Conservation (phyloP, 2,888 invertebrate species). For the Periphyllus acericola region DNA sequence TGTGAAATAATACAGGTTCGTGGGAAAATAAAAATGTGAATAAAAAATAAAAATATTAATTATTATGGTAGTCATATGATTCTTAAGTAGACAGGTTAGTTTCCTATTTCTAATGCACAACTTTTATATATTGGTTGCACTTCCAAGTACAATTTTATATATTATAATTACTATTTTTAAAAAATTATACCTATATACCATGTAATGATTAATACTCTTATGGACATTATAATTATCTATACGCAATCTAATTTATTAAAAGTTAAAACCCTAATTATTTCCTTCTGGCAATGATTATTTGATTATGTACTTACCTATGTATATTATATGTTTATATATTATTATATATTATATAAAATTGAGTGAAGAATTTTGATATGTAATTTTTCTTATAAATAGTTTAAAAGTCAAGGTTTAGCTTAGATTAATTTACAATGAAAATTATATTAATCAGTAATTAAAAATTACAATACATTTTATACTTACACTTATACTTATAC, state of each 20-base stretch:
- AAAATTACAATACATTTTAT: too few relatives aligned
- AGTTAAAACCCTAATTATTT: not conserved
- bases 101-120: not conserved
- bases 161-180: not conserved
- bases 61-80: not conserved
- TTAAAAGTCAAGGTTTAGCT: too few relatives aligned
- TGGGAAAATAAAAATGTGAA: slow-evolving; percentile 6
- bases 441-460: too few relatives aligned
- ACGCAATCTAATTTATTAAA: too few relatives aligned
- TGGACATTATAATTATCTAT: too few relatives aligned
- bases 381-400: too few relatives aligned
- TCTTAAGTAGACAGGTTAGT: not conserved
- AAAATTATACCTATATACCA: not conserved
- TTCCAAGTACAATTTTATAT: not conserved
- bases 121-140: not conserved
- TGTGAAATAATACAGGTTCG: slow-evolving; percentile 1
- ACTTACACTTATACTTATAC: too few relatives aligned
- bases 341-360: too few relatives aligned
- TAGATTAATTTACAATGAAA: too few relatives aligned
- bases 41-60: not conserved
- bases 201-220: not conserved
- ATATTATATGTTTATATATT: too few relatives aligned
- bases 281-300: not conserved
- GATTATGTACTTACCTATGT: too few relatives aligned
- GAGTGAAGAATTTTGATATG: too few relatives aligned